These are phyloP conservation scores for Coptodon bakossiorum DNA, from an alignment of 2,113 vertebrate species.

Conservation along the genomic window DNA sequence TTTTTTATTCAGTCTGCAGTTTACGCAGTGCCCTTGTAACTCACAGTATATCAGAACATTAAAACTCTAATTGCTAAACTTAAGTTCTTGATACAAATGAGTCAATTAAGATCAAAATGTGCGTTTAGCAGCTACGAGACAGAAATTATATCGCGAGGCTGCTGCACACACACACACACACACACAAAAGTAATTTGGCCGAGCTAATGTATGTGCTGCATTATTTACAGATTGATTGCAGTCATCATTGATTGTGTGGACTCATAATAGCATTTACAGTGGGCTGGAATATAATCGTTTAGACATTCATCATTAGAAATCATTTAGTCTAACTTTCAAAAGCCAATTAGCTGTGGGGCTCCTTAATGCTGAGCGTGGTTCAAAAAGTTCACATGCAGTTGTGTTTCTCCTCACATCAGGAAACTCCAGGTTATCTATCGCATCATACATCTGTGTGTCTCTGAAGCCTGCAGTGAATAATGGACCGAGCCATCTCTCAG, in stretches of 20 bases:
- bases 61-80: constrained; percentile 6
- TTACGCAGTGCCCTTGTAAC: not conserved
- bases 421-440: not conserved
- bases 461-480: not conserved
- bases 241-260: constrained; percentile 5
- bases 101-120: constrained; percentile 40
- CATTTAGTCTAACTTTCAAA: constrained; percentile 4
- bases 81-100: constrained; percentile 48
- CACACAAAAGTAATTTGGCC: not conserved
- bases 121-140: not conserved
- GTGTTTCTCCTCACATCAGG: not conserved
- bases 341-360: not conserved
- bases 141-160: not conserved
- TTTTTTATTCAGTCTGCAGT: not conserved
- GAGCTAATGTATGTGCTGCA: constrained; percentile 10
- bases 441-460: not conserved
- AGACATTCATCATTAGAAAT: not conserved
- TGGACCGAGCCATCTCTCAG: not conserved
- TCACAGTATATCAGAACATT: not conserved
- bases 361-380: not conserved
- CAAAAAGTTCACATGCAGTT: not conserved
- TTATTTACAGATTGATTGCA: constrained; percentile 27
- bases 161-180: not conserved
- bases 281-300: not conserved
- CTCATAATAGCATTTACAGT: constrained; percentile 1